Conservation (phyloP, 2,113 vertebrate genomes). For the Stegostoma tigrinum region DNA sequence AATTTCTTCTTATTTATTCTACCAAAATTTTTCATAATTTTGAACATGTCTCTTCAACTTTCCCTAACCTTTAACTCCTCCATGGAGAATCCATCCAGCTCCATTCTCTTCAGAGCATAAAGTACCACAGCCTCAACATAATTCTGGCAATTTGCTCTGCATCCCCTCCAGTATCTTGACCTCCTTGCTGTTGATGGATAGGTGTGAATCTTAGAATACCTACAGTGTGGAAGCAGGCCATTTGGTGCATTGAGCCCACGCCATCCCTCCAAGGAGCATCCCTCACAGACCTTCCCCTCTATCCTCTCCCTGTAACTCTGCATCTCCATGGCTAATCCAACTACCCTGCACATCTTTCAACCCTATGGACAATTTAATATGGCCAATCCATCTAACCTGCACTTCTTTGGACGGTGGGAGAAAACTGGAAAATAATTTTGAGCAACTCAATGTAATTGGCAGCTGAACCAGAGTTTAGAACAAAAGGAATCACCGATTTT, state of each 20-base stretch:
- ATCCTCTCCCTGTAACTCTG: no score
- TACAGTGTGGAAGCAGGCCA: no score
- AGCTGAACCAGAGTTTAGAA: neutral
- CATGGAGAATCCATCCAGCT: neutral
- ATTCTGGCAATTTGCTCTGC: neutral
- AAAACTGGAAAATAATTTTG: neutral
- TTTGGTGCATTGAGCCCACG: no score
- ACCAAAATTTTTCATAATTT: neutral
- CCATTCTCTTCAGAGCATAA: neutral
- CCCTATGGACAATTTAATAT: no score
- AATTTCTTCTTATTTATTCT: neutral
- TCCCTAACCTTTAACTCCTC: neutral
- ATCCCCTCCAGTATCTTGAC: neutral
- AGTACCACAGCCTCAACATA: neutral
- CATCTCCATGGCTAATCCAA: no score
- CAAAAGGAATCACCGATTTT: neutral
- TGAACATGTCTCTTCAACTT: neutral
- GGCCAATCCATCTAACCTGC: no score
- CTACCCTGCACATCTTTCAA: no score
- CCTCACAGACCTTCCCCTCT: no score
- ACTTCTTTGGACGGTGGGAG: no score
- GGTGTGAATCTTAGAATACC: neutral
- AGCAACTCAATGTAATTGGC: neutral
- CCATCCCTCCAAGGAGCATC: no score
- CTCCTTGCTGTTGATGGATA: neutral